Evolutionary conservation across 2,797 vertebrate species (phyloP), one percentile per base, ranked within the genome.

Genomic region (Catostomus latipinnis): DNA sequence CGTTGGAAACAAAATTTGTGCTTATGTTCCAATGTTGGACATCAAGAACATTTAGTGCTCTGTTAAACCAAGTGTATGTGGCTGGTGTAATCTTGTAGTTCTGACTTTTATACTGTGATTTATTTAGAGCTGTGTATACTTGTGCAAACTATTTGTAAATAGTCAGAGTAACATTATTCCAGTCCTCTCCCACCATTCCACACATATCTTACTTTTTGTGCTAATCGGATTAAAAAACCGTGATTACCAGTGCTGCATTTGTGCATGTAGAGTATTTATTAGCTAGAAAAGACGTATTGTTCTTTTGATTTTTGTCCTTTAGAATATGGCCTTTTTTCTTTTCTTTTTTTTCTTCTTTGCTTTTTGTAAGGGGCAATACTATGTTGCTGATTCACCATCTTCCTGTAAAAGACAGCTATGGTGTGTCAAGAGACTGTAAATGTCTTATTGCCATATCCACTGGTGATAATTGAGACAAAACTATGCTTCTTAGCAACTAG

Each of bases 401-500:
- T n/a, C 6, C 6, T 12, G 53, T 13, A 56, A 56, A 56, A 6
- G 0, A 22, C 22, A 22, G 22, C 22, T 22, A 34, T 53, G 14
- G 10, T 18, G 45, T 18, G 2, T 48, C 16, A 16, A 4, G 5
- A 8, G 6, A 54, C 8, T 53, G 22, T 12, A 8, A 53, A 34
- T 0, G 0, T 46, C 3, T 14, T 8, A 22, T 46, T 14, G 13
- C 11, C n/a, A 71, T 16, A 57, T 10, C 4, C 14, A 48, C 54
- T 9, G 45, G 45, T 18, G 0, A 48, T 8, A 60, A 60, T 6
- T 14, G 12, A 9, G 1, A 14, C 46, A 57, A 45, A 6, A 10
- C 10, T 66, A 76, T 48, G 5, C n/a, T 68, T 3, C 12, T 16
- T 54, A 77, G 45, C 18, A 77, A 69, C 18, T 14, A 8, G 48